A percentile compares a stretch with the other conserved stretches of the same genome.
Evolutionary conservation across 2,797 vertebrate genomes (phyloP).

Genomic region (Varecia variegata): DNA sequence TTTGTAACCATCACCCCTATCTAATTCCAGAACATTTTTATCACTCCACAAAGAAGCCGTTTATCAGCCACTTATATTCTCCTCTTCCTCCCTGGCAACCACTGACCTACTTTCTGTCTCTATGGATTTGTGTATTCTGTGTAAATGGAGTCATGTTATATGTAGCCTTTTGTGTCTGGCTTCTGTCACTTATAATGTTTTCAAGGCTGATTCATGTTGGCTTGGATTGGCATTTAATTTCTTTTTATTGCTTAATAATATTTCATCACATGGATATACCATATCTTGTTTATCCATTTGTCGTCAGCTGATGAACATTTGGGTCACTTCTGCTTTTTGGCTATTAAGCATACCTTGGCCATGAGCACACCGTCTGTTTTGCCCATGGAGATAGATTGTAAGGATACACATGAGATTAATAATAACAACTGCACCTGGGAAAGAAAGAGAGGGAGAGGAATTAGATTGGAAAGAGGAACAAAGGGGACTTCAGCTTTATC

Average conservation of each 20-base stretch:
- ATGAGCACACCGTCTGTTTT: neutral
- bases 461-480: neutral
- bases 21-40: neutral
- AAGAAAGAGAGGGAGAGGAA: neutral
- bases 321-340: neutral
- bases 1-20: neutral
- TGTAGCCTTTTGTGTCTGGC: neutral
- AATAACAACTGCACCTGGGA: conserved; percentile 23
- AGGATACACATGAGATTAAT: neutral
- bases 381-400: neutral
- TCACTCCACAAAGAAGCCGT: neutral
- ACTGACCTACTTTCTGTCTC: neutral
- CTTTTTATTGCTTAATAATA: conserved; percentile 1
- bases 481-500: conserved; percentile 29
- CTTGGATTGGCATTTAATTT: neutral
- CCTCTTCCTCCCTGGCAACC: neutral
- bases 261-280: neutral
- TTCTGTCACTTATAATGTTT: neutral
- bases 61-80: neutral
- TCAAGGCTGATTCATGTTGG: neutral
- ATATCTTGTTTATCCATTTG: neutral
- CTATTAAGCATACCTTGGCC: neutral
- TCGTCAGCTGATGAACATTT: neutral
- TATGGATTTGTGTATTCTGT: neutral
- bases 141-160: neutral